These are phyloP conservation scores for Volucella zonaria DNA, from an alignment of 2,888 invertebrate species.

Conservation along the genomic window DNA sequence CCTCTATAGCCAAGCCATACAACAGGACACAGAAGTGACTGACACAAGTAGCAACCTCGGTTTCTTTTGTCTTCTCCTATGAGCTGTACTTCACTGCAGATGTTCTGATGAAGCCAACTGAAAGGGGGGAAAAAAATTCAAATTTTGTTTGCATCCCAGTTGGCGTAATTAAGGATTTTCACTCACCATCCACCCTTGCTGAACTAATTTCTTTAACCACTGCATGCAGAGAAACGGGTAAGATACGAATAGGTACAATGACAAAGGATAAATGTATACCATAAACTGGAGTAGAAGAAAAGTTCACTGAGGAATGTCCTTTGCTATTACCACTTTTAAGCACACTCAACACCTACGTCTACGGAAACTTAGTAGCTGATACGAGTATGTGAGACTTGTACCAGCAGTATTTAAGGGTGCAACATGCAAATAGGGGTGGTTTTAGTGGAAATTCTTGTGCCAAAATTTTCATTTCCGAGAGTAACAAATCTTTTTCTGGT, in stretches of 20 bases:
- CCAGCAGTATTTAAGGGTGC: constrained; percentile 18
- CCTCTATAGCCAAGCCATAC: constrained; percentile 17
- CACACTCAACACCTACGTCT: constrained; percentile 32
- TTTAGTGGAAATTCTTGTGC: constrained; percentile 24
- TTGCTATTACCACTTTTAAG: constrained; percentile 42
- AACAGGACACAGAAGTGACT: constrained; percentile 11
- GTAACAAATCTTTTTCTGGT: constrained; percentile 29
- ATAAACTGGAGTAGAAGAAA: neutral
- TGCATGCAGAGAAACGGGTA: constrained; percentile 23
- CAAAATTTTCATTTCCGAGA: constrained; percentile 28
- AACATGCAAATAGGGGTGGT: constrained; percentile 45
- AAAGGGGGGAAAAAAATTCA: constrained; percentile 43
- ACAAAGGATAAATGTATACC: constrained; percentile 39
- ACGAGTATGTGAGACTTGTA: constrained; percentile 20
- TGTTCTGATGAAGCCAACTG: constrained; percentile 55
- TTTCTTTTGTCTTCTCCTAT: constrained; percentile 29
- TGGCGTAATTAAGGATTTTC: constrained; percentile 65
- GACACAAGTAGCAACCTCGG: neutral
- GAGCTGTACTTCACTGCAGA: constrained; percentile 56
- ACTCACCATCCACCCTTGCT: constrained; percentile 3
- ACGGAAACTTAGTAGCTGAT: constrained; percentile 3
- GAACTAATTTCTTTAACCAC: constrained; percentile 46
- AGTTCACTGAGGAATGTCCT: constrained; percentile 35
- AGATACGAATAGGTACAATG: neutral
- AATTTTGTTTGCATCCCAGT: constrained; percentile 48